Percentiles rank a stretch among this genome's conserved stretches.
phyloP scores from a whole-genome alignment of 2,113 vertebrate species.

The Trogon surrucura region DNA sequence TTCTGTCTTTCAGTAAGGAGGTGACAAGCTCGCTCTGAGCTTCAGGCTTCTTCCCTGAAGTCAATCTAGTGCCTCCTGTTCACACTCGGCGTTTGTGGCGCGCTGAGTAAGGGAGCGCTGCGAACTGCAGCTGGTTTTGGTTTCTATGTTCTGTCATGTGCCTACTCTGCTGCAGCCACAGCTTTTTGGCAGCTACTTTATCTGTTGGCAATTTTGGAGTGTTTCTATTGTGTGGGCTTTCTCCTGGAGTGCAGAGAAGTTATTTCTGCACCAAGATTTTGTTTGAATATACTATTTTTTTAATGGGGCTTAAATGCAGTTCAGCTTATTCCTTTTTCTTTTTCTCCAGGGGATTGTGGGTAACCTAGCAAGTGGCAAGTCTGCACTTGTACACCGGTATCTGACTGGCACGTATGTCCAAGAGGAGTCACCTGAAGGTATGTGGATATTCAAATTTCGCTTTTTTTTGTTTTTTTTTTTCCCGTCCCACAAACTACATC shows the following conservation, averaged over 20 bases:
- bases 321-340: neutral
- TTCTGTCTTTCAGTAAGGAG: neutral
- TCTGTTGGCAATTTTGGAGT: rapidly evolving
- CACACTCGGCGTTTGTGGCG: rapidly evolving
- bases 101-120: neutral
- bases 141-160: rapidly evolving
- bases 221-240: neutral
- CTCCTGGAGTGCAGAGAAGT: neutral
- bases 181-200: neutral
- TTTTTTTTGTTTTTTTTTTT: rapidly evolving
- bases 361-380: constrained; percentile 97
- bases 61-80: rapidly evolving
- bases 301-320: neutral
- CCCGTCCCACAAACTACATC: neutral
- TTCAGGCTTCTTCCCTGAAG: neutral
- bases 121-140: neutral
- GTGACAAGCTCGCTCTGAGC: neutral
- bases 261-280: neutral
- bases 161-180: neutral
- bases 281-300: rapidly evolving
- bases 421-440: constrained; percentile 98
- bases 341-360: constrained; percentile 92
- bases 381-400: constrained; percentile 95
- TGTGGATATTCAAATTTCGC: neutral
- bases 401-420: constrained; percentile 97